Percentiles rank a stretch among this genome's conserved stretches.
Evolutionary conservation across 2,113 vertebrate genomes (phyloP).

Genomic region (Alligator mississippiensis): DNA sequence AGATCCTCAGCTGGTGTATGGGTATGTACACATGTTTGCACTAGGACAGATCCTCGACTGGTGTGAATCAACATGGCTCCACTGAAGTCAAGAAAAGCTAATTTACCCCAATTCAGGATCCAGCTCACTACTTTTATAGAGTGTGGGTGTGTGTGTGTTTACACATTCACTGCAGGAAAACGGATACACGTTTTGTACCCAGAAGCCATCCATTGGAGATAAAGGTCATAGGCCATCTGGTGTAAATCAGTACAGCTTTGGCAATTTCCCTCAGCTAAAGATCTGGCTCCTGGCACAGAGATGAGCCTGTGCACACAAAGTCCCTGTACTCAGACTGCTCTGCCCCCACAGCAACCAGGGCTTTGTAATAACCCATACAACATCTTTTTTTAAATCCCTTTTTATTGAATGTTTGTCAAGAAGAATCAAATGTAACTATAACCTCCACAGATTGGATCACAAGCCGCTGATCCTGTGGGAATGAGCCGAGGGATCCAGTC

Average conservation of each 20-base stretch:
- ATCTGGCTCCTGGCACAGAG: background rate
- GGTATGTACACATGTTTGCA: background rate
- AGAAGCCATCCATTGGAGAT: too few relatives aligned
- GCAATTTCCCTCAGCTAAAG: background rate
- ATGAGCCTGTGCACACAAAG: background rate
- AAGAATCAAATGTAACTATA: background rate
- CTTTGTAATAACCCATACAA: background rate
- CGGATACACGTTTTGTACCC: background rate
- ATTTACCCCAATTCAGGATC: background rate
- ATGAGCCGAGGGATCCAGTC: background rate
- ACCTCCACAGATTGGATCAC: background rate
- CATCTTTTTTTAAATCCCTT: background rate
- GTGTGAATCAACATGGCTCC: background rate
- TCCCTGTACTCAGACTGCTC: background rate
- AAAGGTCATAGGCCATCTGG: background rate
- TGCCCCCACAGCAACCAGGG: background rate
- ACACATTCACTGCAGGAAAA: background rate
- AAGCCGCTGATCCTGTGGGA: background rate
- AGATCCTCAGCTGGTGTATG: too few relatives aligned
- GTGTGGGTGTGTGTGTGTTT: background rate
- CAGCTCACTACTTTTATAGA: background rate
- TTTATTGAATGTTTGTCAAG: background rate
- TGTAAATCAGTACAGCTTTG: background rate
- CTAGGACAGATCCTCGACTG: background rate
- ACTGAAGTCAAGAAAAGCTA: background rate